phyloP scores from a whole-genome alignment of 2,797 vertebrate species.

The Argyrosomus regius region DNA sequence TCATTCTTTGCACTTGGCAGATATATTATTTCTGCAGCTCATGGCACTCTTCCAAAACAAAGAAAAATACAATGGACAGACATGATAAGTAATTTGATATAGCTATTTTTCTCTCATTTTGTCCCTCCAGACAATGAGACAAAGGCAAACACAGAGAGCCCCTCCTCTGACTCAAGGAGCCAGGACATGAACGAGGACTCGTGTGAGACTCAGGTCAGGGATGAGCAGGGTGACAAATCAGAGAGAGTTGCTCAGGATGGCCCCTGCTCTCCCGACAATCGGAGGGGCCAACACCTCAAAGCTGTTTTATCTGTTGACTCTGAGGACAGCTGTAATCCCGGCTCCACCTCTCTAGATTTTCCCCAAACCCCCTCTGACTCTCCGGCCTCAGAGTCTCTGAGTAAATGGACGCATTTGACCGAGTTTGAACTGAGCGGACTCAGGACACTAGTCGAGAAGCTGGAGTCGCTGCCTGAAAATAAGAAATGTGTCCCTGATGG shows the following conservation, averaged over 20 bases:
- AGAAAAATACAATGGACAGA: neutral
- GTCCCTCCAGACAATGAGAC: slow-evolving; percentile 86
- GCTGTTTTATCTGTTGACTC: slow-evolving; percentile 90
- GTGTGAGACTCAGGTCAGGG: slow-evolving; percentile 86
- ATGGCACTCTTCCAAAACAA: neutral
- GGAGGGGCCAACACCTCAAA: slow-evolving; percentile 86
- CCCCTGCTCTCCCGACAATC: slow-evolving; percentile 85
- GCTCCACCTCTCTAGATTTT: slow-evolving; percentile 82
- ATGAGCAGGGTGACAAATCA: slow-evolving; percentile 84
- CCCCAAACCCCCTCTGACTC: slow-evolving; percentile 92
- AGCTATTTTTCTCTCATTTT: neutral
- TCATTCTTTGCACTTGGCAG: neutral
- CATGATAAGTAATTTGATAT: neutral
- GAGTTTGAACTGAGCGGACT: slow-evolving; percentile 96
- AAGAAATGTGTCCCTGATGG: slow-evolving; percentile 95
- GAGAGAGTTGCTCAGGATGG: slow-evolving; percentile 83
- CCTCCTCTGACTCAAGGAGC: slow-evolving; percentile 90
- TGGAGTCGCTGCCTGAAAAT: slow-evolving; percentile 95
- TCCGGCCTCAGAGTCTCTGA: slow-evolving; percentile 85
- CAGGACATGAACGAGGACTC: slow-evolving; percentile 94
- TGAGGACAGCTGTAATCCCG: slow-evolving; percentile 88
- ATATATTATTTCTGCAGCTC: neutral
- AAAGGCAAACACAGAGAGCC: slow-evolving; percentile 90
- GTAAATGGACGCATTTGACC: slow-evolving; percentile 93
- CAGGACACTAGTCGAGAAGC: slow-evolving; percentile 93